phyloP scores from a whole-genome alignment of 2,797 vertebrate genomes.

The Corythornis leucogaster region DNA sequence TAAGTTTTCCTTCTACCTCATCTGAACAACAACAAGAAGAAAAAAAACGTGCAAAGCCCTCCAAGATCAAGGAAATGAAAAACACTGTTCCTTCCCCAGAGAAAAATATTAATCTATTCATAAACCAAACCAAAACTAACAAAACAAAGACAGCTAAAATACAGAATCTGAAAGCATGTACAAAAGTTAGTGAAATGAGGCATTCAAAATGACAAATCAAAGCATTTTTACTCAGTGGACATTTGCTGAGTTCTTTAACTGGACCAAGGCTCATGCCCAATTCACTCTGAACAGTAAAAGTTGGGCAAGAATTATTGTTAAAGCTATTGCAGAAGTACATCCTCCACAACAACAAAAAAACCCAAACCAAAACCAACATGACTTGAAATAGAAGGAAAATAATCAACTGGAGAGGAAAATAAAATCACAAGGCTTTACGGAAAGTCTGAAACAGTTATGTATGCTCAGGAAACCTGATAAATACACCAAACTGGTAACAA shows the following conservation, averaged over 20 bases:
- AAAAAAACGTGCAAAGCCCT: accelerated
- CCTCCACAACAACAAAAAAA: background rate
- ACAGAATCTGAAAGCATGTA: background rate
- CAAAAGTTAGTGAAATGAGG: background rate
- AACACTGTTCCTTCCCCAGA: background rate
- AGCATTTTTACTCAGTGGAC: background rate
- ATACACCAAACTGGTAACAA: background rate
- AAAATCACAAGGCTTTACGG: background rate
- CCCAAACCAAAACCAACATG: no score
- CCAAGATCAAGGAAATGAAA: background rate
- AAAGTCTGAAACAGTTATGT: background rate
- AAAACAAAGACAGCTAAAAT: background rate
- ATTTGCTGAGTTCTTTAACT: background rate
- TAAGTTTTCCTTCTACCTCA: background rate
- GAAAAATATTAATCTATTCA: background rate
- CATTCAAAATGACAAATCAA: background rate
- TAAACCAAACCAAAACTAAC: background rate
- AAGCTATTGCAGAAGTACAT: background rate
- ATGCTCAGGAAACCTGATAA: background rate
- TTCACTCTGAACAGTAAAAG: background rate
- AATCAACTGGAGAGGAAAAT: accelerated
- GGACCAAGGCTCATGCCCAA: background rate
- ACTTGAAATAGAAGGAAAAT: background rate
- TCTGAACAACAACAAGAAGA: background rate
- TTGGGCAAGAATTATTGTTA: background rate